Evolutionary conservation across 2,888 invertebrate species (phyloP).

Genomic region (Diplolepis rosae): DNA sequence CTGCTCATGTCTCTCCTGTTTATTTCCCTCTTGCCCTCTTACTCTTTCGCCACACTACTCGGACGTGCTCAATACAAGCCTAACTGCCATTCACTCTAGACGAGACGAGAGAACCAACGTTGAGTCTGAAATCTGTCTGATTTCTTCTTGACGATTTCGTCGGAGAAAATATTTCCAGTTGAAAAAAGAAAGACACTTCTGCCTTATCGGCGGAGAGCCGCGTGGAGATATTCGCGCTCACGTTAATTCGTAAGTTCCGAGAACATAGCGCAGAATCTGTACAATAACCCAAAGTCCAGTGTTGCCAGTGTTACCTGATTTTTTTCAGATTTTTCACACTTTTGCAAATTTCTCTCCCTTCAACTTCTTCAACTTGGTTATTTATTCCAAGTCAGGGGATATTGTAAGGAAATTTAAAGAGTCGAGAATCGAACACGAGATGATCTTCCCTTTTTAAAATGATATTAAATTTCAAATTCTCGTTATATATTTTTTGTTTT

Average conservation of each 20-base stretch:
- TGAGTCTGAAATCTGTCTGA: not conserved
- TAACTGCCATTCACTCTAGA: not conserved
- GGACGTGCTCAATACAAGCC: slow-evolving; percentile 30
- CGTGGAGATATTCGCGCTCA: slow-evolving; percentile 8
- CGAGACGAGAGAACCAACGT: not conserved
- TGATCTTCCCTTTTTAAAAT: no score
- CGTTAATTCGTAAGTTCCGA: slow-evolving; percentile 45
- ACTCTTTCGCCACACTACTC: slow-evolving; percentile 30
- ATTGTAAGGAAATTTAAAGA: no score
- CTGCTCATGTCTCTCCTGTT: slow-evolving; percentile 12
- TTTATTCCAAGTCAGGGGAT: no score
- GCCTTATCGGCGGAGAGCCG: slow-evolving; percentile 14
- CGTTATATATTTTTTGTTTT: no score
- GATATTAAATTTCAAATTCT: no score
- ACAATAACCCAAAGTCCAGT: no score
- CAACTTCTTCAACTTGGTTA: not conserved
- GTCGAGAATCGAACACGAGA: no score
- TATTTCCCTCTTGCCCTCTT: slow-evolving; percentile 22
- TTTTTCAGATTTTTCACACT: no score
- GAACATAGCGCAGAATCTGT: slow-evolving; percentile 31
- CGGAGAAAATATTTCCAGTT: not conserved
- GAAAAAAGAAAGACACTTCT: not conserved
- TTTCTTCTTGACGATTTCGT: slow-evolving; percentile 5
- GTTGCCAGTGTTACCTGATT: no score
- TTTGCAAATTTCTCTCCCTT: not conserved